Base-by-base conservation (phyloP, 2,113 vertebrate genomes). In the Apeltes quadracus region DNA sequence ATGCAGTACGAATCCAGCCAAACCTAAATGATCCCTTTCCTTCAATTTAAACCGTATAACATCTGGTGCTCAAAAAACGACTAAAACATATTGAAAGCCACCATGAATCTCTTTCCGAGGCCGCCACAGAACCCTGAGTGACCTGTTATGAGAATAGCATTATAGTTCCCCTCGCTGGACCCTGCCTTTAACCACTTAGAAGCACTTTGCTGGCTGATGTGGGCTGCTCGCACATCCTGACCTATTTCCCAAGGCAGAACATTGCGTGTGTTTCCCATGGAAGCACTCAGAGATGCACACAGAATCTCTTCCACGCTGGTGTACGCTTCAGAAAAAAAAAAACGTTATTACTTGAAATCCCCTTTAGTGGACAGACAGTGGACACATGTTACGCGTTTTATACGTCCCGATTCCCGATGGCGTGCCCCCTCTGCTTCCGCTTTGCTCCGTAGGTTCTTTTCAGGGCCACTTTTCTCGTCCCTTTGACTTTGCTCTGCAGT, bases 171-270 rank as follows among this genome's bases (percentile, higher is more conserved):
- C 83, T 72, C 34, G 0, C 22, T 62, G 63, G 66, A 84, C 81
- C 83, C 72, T 73, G 67, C 68, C 44, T 79, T 85, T 75, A 79
- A 84, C 85, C 79, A 82, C 81, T 84, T 65, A 70, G 39, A 69
- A 76, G 76, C 84, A 61, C 78, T 80, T 79, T 74, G 64, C 78
- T 76, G 81, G 67, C 68, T 61, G 67, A 74, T 83, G 50, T 73
- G 79, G 69, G 69, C 41, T 82, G 64, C 75, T 76, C 10, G 15
- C 66, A 57, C 61, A 16, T 56, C 73, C 54, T 39, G 82, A 27
- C 81, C 72, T 58, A 73, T 84, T 81, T 82, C 72, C 71, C 65
- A 5, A 13, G 64, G 82, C 74, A 50, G 29, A 74, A 69, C 73
- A 16, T 54, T 14, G 57, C n/a, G 11, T 50, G 50, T 3, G 25